Evolutionary conservation across 1,140 invertebrate species (phyloP).

Genomic region (Lepidotrigona ventralis): DNA sequence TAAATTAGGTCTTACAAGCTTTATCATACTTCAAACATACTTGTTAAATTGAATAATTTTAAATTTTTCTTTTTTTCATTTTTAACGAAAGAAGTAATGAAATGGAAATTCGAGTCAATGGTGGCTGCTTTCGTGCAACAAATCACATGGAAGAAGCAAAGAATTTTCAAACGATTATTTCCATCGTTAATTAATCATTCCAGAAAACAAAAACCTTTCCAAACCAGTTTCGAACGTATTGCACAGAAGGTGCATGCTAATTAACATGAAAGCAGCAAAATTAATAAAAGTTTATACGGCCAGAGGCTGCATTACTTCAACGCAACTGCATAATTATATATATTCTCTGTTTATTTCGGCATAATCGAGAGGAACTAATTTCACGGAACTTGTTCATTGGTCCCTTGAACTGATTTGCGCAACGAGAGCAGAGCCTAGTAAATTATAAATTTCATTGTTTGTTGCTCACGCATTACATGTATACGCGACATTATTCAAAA

Average conservation of each 20-base stretch:
- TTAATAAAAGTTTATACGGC: neutral
- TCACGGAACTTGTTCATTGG: neutral
- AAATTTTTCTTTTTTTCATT: too few species aligned
- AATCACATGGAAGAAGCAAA: too few species aligned
- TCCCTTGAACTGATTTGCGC: neutral
- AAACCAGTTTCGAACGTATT: too few species aligned
- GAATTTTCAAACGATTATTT: neutral
- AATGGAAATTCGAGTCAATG: neutral
- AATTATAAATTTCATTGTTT: neutral
- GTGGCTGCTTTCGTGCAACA: neutral
- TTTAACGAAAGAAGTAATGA: neutral
- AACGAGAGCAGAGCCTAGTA: neutral
- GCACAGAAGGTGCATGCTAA: neutral
- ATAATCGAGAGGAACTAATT: constrained; percentile 4
- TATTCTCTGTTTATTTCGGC: neutral
- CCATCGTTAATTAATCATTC: neutral
- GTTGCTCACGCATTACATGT: neutral
- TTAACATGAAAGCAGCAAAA: neutral
- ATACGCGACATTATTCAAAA: neutral
- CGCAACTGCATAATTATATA: neutral
- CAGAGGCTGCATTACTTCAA: neutral
- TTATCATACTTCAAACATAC: too few species aligned
- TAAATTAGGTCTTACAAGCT: too few species aligned
- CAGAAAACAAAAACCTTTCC: neutral
- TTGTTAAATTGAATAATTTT: too few species aligned